Evolutionary conservation across 2,888 invertebrate genomes (phyloP).

Genomic region (Chouioia cunea): DNA sequence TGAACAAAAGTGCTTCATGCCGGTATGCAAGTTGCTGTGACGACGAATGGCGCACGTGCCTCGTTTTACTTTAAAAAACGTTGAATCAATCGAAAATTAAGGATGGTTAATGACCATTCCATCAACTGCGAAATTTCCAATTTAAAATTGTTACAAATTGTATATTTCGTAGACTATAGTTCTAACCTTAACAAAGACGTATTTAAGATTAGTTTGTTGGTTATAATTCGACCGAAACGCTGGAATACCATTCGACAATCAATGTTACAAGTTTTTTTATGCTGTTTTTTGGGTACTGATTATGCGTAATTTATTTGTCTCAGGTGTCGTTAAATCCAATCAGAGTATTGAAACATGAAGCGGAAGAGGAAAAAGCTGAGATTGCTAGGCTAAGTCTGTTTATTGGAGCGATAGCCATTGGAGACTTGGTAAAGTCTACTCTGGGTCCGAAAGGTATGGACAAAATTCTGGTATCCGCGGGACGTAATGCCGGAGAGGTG

Average conservation of each 20-base stretch:
- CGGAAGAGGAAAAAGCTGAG: constrained; percentile 98
- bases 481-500: constrained; percentile 85
- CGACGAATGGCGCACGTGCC: constrained; percentile 62
- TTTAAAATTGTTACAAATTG: not conserved
- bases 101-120: too few species aligned
- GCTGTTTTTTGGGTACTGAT: not conserved
- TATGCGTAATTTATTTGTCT: constrained; percentile 50
- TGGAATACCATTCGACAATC: not conserved
- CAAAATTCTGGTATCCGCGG: constrained; percentile 86
- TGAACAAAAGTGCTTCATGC: constrained; percentile 1
- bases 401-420: constrained; percentile 98
- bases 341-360: constrained; percentile 93
- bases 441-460: constrained; percentile 99
- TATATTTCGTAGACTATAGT: not conserved
- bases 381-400: constrained; percentile 97
- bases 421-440: constrained; percentile 97
- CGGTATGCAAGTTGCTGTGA: constrained; percentile 22
- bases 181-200: not conserved
- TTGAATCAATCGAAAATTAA: not conserved
- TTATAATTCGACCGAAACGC: constrained; percentile 29
- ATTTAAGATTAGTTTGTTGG: constrained; percentile 28
- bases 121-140: too few species aligned
- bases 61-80: constrained; percentile 29
- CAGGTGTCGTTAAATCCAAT: constrained; percentile 93
- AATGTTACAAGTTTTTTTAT: not conserved